phyloP scores from a whole-genome alignment of 2,888 invertebrate genomes.

The Ecliptopera silaceata region DNA sequence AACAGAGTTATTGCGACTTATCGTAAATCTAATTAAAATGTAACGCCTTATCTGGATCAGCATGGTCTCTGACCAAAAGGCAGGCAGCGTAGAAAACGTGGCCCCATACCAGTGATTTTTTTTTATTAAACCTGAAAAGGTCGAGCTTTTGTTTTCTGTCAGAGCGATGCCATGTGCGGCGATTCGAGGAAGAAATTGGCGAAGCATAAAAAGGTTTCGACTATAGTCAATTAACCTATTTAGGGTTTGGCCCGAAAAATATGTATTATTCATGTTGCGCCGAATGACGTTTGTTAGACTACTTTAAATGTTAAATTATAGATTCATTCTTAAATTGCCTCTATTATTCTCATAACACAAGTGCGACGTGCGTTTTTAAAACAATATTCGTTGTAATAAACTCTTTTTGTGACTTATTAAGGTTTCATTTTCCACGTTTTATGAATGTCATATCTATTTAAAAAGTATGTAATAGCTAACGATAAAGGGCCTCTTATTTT shows the following conservation, averaged over 20 bases:
- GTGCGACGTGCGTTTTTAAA: too few relatives aligned
- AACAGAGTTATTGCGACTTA: not conserved
- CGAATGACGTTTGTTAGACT: too few relatives aligned
- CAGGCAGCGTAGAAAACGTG: constrained; percentile 48
- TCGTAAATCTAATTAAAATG: not conserved
- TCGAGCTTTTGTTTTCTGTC: constrained; percentile 69
- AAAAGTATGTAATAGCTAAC: not conserved
- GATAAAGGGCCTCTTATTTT: not conserved
- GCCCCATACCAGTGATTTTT: constrained; percentile 67
- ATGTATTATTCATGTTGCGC: too few relatives aligned
- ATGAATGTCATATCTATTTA: constrained; percentile 4
- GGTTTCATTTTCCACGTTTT: too few relatives aligned
- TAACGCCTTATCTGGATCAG: constrained; percentile 29
- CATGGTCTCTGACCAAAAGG: constrained; percentile 50
- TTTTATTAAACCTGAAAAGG: constrained; percentile 73
- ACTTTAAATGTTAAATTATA: too few relatives aligned
- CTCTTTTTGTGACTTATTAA: too few relatives aligned
- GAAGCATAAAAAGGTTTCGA: constrained; percentile 35
- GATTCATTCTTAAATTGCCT: too few relatives aligned
- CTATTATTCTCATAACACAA: too few relatives aligned
- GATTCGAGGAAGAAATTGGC: constrained; percentile 48
- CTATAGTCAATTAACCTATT: constrained; percentile 21
- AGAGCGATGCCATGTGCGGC: constrained; percentile 58
- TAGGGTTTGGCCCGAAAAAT: too few relatives aligned
- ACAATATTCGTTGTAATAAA: too few relatives aligned